phyloP scores from a whole-genome alignment of 2,113 vertebrate species.

The Nycticorax nycticorax region DNA sequence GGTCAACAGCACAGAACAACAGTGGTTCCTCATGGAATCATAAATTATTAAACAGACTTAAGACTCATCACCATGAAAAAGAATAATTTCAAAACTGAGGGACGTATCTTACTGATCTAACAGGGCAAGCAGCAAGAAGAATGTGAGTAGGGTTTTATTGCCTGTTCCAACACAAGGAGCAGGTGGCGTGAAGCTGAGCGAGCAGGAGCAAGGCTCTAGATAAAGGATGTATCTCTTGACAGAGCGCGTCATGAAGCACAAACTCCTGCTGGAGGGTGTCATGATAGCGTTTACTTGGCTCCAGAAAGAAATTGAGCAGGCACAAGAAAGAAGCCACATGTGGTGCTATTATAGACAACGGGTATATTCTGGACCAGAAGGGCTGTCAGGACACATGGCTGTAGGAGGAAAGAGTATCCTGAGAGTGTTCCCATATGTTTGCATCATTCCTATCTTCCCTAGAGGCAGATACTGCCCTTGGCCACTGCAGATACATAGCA shows the following conservation, averaged over 20 bases:
- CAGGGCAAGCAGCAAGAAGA: neutral
- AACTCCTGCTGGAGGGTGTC: neutral
- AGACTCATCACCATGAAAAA: neutral
- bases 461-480: neutral
- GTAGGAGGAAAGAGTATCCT: neutral
- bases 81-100: neutral
- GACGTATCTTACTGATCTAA: neutral
- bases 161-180: neutral
- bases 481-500: neutral
- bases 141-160: neutral
- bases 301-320: neutral
- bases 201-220: neutral
- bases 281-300: neutral
- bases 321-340: neutral
- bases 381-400: neutral
- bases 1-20: neutral
- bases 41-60: neutral
- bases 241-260: neutral
- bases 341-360: neutral
- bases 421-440: neutral
- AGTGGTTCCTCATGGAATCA: neutral
- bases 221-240: neutral
- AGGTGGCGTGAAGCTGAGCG: neutral
- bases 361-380: neutral
- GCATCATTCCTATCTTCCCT: neutral